Evolutionary conservation across 2,888 invertebrate species (phyloP).

Genomic region (Rugalucina vietnamica): DNA sequence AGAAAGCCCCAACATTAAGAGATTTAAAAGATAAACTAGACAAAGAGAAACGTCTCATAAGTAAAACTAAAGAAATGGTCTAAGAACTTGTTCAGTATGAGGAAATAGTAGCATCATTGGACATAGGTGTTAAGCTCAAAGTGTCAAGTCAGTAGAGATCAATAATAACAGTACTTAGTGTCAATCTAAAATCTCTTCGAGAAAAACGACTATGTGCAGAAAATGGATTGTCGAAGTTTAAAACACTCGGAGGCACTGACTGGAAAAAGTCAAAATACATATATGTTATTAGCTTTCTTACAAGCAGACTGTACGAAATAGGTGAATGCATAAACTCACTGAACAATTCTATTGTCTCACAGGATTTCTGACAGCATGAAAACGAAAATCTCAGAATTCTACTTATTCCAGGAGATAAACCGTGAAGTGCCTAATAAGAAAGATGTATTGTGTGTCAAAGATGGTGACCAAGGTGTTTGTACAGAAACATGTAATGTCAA

Average conservation of each 20-base stretch:
- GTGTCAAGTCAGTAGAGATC: not conserved
- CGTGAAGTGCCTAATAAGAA: conserved; percentile 17
- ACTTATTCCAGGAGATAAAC: conserved; percentile 12
- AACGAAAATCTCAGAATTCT: not conserved
- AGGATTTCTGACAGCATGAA: not conserved
- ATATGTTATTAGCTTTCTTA: no score
- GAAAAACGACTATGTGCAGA: not conserved
- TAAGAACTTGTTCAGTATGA: not conserved
- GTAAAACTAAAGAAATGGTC: not conserved
- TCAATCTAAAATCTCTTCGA: not conserved
- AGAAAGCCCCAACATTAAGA: conserved; percentile 32
- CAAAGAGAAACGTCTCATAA: not conserved
- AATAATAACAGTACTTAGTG: not conserved
- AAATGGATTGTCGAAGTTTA: not conserved
- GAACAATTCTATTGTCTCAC: not conserved
- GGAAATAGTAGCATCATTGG: not conserved
- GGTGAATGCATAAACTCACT: conserved; percentile 1
- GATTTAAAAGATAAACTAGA: conserved; percentile 5
- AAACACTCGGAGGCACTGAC: no score
- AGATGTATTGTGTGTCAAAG: conserved; percentile 19
- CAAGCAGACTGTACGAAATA: not conserved
- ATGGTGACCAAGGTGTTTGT: conserved; percentile 9
- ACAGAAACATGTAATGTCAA: conserved; percentile 21
- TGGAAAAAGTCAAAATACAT: no score
- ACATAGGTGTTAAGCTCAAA: not conserved